Base-by-base conservation (phyloP, 1,140 invertebrate species). In the Calliphora vicina region DNA sequence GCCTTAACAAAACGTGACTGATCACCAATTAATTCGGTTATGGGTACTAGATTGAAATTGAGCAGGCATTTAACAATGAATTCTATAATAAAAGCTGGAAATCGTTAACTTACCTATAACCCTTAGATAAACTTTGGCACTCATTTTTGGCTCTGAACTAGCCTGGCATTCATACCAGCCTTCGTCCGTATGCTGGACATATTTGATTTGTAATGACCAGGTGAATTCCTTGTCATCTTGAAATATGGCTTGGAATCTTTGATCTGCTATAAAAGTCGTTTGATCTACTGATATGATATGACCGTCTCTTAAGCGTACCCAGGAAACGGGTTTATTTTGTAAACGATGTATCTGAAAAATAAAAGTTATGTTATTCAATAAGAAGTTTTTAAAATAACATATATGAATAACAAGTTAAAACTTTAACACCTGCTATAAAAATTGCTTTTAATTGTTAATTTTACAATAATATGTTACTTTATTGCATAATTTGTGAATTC, bases 251-350 rank as follows among this genome's bases (percentile, higher is more conserved):
- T 97, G 95, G 91, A 97, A 97, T 85, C 97, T 93, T 87, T 97
- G 95, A 91, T 97, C 97, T 12, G 95, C 96, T 88, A 97, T 97
- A 91, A 97, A 97, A 82, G 96, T 96, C 87, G 87, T 87, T 80
- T 89, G 93, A 92, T 97, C 96, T 85, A 97, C 96, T 78, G 96
- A 96, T 85, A 97, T 93, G 86, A 97, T 97, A 92, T 97, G 96
- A 82, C 95, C 94, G 91, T 97, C 96, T 84, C 95, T 93, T 85
- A 95, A 93, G 83, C 97, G 93, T 85, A 97, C 96, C 96, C 96
- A 97, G 50, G 96, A 97, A 72, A 97, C 96, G 82, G 96, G 96
- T 93, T 97, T 97, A 92, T 97, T 96, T 86, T 95, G 95, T 83
- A 97, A 92, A 87, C 97, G 95, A 85, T 94, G 94, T 67, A 94